These are phyloP conservation scores for Alloplasta piceator DNA, from an alignment of 2,888 invertebrate species.

Conservation along the genomic window DNA sequence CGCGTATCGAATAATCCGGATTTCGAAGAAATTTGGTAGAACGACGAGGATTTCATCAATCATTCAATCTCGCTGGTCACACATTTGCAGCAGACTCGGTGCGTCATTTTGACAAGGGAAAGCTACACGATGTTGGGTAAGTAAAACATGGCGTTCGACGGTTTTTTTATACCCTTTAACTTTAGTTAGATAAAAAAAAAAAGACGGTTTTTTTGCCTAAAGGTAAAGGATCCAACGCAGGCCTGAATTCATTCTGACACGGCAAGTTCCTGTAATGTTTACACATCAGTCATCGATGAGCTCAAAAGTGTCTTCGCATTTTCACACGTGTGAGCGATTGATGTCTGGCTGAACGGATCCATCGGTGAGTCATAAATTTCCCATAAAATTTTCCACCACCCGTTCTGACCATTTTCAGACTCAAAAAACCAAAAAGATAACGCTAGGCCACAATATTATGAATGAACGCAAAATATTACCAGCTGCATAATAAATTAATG, in stretches of 20 bases:
- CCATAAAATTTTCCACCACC: background rate
- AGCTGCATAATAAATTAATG: too few species aligned
- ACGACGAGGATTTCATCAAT: slow-evolving; percentile 6
- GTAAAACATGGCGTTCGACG: background rate
- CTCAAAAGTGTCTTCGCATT: slow-evolving; percentile 7
- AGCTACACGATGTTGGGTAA: background rate
- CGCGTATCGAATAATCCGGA: slow-evolving; percentile 59
- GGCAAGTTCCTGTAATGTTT: slow-evolving; percentile 17
- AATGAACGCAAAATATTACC: too few species aligned
- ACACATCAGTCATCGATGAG: slow-evolving; percentile 17
- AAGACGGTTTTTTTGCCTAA: too few species aligned
- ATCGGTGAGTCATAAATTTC: background rate
- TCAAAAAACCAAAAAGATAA: too few species aligned
- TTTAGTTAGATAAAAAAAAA: too few species aligned
- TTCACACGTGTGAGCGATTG: slow-evolving; percentile 11
- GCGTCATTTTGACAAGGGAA: background rate
- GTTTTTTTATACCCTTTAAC: too few species aligned
- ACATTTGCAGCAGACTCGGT: background rate
- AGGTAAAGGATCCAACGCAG: background rate
- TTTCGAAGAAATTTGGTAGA: slow-evolving; percentile 69
- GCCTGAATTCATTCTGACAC: slow-evolving; percentile 17
- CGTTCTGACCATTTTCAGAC: too few species aligned
- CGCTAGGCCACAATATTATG: too few species aligned
- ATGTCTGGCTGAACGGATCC: background rate
- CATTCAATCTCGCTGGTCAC: slow-evolving; percentile 8